Base-by-base conservation (phyloP, 1,140 invertebrate species). In the Ostrea edulis region DNA sequence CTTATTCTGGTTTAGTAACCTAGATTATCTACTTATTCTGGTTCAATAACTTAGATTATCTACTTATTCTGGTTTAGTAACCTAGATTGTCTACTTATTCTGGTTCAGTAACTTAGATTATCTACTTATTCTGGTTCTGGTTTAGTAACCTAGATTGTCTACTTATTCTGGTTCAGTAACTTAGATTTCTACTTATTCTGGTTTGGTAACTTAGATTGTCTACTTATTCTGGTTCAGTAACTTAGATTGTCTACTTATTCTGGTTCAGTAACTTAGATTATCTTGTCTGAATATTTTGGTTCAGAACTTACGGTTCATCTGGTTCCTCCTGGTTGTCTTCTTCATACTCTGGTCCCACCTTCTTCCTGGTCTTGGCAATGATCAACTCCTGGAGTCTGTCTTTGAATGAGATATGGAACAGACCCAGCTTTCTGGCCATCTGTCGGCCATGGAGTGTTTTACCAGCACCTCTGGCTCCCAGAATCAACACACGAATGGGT, bases 401-500 rank as follows among this genome's bases (percentile, higher is more conserved):
- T 83, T 92, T 92, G 91, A 95, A 95, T 68, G 93, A 93, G 71
- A 95, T 95, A 90, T 95, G 95, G 91, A 95, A 95, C 22, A 95
- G 85, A 17, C 93, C 93, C 44, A 94, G 89, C 88, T 95, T 95
- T 44, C 92, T 90, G 12, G 95, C 95, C 86, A 95, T 89, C 51
- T 94, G 86, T 29, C 94, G 90, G 7, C 93, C 94, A 90, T 95
- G 94, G 4, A 94, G 82, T 4, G 93, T 93, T 89, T 95, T 95
- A 53, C 95, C 95, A 11, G 94, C 90, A 12, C 94, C 95, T 54
- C 89, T 88, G 0, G 94, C 89, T 51, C 95, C 95, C 7, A 95
- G 88, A 8, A 95, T 90, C 25, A 95, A 83, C 25, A 95, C 82
- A 81, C 95, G 90, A 7, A 94, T 22, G 25, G 95, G 92, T 62